Percentiles rank a stretch among this genome's conserved stretches.
Evolutionary conservation across 2,797 vertebrate species (phyloP).

Genomic region (Artibeus lituratus): DNA sequence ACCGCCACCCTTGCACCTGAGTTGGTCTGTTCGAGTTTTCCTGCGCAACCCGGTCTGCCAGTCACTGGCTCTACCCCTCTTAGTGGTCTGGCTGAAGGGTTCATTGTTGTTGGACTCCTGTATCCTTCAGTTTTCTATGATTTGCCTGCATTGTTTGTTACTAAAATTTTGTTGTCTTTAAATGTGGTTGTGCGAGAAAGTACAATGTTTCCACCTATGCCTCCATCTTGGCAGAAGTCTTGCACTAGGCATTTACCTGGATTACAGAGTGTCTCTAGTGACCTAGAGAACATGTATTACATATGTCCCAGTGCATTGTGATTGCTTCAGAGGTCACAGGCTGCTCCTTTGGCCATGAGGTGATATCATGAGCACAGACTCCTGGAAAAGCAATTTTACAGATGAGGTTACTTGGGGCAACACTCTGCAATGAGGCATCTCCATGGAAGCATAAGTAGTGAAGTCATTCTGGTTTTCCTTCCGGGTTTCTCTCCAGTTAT

Average conservation of each 20-base stretch:
- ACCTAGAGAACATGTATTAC: neutral
- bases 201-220: no score
- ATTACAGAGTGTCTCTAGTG: neutral
- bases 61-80: no score
- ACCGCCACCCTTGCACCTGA: no score
- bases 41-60: no score
- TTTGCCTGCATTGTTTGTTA: no score
- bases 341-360: neutral
- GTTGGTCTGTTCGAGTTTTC: no score
- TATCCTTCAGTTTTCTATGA: no score
- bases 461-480: neutral
- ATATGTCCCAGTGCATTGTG: rapidly evolving
- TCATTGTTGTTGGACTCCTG: no score
- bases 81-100: no score
- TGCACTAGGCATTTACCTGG: neutral
- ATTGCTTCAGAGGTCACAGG: neutral
- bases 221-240: no score
- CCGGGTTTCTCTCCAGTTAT: neutral
- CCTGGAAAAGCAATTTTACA: neutral
- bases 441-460: neutral
- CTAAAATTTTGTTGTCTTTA: no score
- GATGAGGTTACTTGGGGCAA: neutral
- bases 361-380: neutral
- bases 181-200: no score
- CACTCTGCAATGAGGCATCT: neutral